Evolutionary conservation across 2,888 invertebrate species (phyloP).

Genomic region (Megaustenia siamemsis): DNA sequence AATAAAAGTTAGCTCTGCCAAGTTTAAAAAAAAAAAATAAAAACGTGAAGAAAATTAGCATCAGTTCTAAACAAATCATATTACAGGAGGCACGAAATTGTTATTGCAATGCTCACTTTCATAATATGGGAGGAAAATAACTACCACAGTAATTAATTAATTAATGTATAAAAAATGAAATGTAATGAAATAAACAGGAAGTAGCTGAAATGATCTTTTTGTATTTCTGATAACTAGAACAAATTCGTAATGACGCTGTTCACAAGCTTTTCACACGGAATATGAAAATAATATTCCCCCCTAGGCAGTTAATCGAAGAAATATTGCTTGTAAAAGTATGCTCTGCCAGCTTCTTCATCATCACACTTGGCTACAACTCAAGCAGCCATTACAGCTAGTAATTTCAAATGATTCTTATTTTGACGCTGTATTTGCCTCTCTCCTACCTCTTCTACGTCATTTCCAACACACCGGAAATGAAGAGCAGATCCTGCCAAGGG

Average conservation of each 20-base stretch:
- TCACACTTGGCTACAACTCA: slow-evolving; percentile 5
- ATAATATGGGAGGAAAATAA: too few species aligned
- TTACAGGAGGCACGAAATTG: too few species aligned
- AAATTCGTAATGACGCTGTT: neutral
- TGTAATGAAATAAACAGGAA: too few species aligned
- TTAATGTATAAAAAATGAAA: too few species aligned
- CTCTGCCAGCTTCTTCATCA: neutral
- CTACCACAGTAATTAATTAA: too few species aligned
- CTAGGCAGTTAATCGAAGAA: neutral
- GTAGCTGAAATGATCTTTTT: too few species aligned
- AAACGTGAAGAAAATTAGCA: too few species aligned
- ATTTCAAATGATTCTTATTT: slow-evolving; percentile 32
- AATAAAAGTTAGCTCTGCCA: too few species aligned
- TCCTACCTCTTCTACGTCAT: neutral
- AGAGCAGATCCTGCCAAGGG: slow-evolving; percentile 7
- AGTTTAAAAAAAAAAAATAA: too few species aligned
- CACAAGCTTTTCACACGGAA: neutral
- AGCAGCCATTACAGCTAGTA: slow-evolving; percentile 14
- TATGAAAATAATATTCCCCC: slow-evolving; percentile 5
- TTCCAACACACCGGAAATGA: slow-evolving; percentile 6
- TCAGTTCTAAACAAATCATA: too few species aligned
- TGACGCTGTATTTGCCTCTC: neutral
- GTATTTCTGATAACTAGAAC: too few species aligned
- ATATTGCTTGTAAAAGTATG: neutral
- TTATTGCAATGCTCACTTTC: too few species aligned